phyloP scores from a whole-genome alignment of 2,113 vertebrate species.

The Oryzias celebensis region DNA sequence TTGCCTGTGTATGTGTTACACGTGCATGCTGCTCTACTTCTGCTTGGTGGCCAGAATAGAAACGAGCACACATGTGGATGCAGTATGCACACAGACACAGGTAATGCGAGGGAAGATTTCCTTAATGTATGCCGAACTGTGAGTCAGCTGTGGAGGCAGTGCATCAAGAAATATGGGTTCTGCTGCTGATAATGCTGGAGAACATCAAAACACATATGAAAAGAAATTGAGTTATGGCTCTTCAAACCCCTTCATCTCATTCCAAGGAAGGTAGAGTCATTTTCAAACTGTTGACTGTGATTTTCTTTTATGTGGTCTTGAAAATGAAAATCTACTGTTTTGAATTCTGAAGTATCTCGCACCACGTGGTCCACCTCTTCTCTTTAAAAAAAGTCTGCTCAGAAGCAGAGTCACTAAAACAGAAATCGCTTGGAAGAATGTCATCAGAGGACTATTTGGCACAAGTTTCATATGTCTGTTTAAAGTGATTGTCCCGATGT shows the following conservation, averaged over 20 bases:
- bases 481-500: constrained; percentile 43
- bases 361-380: constrained; percentile 12
- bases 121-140: constrained; percentile 1
- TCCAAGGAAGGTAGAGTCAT: background rate
- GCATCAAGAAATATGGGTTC: background rate
- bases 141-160: background rate
- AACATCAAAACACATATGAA: constrained; percentile 4
- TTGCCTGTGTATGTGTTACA: constrained; percentile 42
- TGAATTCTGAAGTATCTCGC: constrained; percentile 11
- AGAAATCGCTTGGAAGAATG: constrained; percentile 46
- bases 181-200: background rate
- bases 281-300: constrained; percentile 2
- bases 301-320: constrained; percentile 2
- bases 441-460: constrained; percentile 34
- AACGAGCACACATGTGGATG: constrained; percentile 56
- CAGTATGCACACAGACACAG: constrained; percentile 20
- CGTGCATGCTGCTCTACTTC: constrained; percentile 21
- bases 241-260: constrained; percentile 22
- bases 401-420: constrained; percentile 33
- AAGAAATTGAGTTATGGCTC: constrained; percentile 4
- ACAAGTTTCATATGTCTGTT: constrained; percentile 38
- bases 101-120: constrained; percentile 18
- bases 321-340: constrained; percentile 9
- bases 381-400: constrained; percentile 25
- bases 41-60: constrained; percentile 2